These are phyloP conservation scores for Ctenochaetus hawaiiensis DNA, from an alignment of 2,797 vertebrate species.

Conservation along the genomic window DNA sequence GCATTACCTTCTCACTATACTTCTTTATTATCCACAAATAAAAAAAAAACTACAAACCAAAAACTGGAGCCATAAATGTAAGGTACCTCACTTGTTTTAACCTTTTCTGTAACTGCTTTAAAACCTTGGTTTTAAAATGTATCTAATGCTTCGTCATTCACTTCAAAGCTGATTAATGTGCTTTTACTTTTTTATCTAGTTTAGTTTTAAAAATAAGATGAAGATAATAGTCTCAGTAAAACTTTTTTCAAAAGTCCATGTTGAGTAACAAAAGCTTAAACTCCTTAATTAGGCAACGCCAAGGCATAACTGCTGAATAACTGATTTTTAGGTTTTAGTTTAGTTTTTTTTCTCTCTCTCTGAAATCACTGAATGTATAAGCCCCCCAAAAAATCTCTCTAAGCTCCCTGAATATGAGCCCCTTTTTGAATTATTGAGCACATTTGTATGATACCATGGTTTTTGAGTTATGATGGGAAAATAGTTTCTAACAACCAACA, in stretches of 20 bases:
- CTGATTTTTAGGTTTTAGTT: background rate
- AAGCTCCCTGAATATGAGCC: background rate
- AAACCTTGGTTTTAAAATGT: background rate
- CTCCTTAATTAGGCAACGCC: constrained; percentile 27
- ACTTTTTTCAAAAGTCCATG: constrained; percentile 17
- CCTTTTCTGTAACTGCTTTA: background rate
- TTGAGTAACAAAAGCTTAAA: constrained; percentile 15
- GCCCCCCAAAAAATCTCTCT: background rate
- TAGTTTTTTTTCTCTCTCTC: background rate
- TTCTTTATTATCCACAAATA: background rate
- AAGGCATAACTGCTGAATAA: constrained; percentile 2
- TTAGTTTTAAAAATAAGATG: background rate
- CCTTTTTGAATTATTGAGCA: background rate
- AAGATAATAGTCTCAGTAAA: background rate
- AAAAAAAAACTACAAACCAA: constrained; percentile 9
- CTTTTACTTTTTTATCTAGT: background rate
- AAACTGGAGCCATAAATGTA: constrained; percentile 1
- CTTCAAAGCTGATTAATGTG: background rate
- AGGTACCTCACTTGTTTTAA: background rate
- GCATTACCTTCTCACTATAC: constrained; percentile 22
- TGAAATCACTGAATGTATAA: constrained; percentile 7
- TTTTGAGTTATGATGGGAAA: background rate
- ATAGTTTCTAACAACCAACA: background rate
- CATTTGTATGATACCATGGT: background rate
- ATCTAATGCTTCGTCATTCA: background rate